Base-by-base conservation (phyloP, 2,888 invertebrate genomes). In the Drosophila kambysellisi region DNA sequence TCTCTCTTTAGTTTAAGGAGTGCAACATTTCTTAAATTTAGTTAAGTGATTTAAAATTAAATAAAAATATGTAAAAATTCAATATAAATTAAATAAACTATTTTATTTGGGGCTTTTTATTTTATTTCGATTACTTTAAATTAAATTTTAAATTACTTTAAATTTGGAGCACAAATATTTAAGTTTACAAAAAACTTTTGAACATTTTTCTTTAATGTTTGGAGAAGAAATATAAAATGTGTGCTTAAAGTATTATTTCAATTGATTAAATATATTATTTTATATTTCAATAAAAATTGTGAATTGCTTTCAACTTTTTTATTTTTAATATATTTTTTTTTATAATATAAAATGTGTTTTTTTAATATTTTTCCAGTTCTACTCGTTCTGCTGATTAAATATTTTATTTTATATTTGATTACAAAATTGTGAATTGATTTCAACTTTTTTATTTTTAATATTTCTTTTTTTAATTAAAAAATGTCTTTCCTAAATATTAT, bases 151-250 rank as follows among this genome's bases (percentile, higher is more conserved):
- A 4, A 4, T 4, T 8, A 37, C 3, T 17, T 6, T 37, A 6
- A 37, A 15, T 37, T 37, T 15, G 37, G 2, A 15, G 37, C 15
- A 37, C 0, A 37, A 37, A 37, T 15, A 25, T 12, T 20, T 46
- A 0, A 25, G 15, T 15, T 6, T 7, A 15, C 20, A 25, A 2
- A 46, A 15, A 46, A 4, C 1, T 2, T 1, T 41, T 11, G n/a
- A 11, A 41, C 0, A 1, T 2, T 2, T 5, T 5, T n/a, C 9
- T 2, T 4, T n/a, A 11, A n/a, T 41, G 0, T 17, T 3, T 7
- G 17, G 7, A 3, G 3, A 41, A 11, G n/a, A n/a, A 41, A 41
- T 2, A 2, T 0, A 2, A 46, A 25, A 25, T 20, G 46, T 4
- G 0, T 20, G 25, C 20, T 20, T 7, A 0, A 12, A 46, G 12